Evolutionary conservation across 2,888 invertebrate species (phyloP), one percentile per base, ranked within the genome.

Genomic region (Eilema griseolum): DNA sequence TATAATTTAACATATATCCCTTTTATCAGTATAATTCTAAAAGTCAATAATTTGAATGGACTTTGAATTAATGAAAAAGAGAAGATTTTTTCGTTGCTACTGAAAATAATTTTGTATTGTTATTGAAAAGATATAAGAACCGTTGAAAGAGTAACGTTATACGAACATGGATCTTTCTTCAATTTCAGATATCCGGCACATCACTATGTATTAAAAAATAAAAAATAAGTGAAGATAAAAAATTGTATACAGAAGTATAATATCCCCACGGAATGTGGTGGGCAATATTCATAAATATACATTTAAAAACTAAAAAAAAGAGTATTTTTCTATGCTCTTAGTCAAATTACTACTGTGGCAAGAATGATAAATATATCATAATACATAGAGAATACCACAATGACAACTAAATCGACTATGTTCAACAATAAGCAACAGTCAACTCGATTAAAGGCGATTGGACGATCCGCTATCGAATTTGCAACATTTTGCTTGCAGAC

Each of bases 231-330:
- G n/a, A 66, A 67, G 20, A 63, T 62, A 57, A 33, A 57, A 33
- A 59, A 71, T 46, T 57, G 66, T 66, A 67, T 20, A 46, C 26
- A 46, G 4, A 26, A 63, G 12, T 71, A 67, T 52, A 64, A 64
- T 61, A 61, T 70, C 59, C 56, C 66, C 72, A 79, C 81, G 41
- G 65, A 70, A 14, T 65, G 74, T 76, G 79, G 69, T 31, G 71
- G 68, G 64, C 69, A 62, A 78, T 61, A 67, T 63, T 78, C 69
- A 76, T 60, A 68, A 68, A 66, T 67, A 75, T 33, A 69, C 63
- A 12, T 61, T 67, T 33, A 37, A 61, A 70, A n/a, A 61, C 70
- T 61, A 52, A 74, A 75, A 52, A 33, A 56, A 66, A 67, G 59
- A 66, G 20, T 67, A 71, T 69, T 62, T 28, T 56, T 37, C 56